Evolutionary conservation across 1,140 invertebrate species (phyloP).

Genomic region (Cherax quadricarinatus): DNA sequence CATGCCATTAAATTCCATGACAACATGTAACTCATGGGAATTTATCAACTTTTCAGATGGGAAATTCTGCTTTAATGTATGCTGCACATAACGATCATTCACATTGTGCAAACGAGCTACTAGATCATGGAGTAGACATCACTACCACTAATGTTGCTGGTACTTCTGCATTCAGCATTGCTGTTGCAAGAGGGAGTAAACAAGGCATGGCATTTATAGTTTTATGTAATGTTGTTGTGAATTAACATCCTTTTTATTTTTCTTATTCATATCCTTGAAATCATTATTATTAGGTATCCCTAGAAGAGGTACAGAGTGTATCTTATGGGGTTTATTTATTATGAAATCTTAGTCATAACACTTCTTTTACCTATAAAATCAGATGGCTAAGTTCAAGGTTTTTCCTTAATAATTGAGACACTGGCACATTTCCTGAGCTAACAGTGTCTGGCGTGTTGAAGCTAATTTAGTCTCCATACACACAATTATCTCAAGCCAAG

Average conservation of each 20-base stretch:
- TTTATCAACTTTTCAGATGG: conserved; percentile 80
- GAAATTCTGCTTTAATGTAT: conserved; percentile 92
- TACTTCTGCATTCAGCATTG: conserved; percentile 88
- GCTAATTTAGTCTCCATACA: too few relatives aligned
- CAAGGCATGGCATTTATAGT: conserved; percentile 76
- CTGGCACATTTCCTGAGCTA: too few relatives aligned
- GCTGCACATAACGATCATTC: conserved; percentile 91
- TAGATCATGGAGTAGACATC: conserved; percentile 87
- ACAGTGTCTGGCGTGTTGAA: too few relatives aligned
- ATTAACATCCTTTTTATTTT: background rate
- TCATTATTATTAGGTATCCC: background rate
- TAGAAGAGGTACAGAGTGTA: background rate
- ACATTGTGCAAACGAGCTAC: conserved; percentile 88
- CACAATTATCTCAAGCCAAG: too few relatives aligned
- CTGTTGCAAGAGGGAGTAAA: conserved; percentile 82
- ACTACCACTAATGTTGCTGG: conserved; percentile 87
- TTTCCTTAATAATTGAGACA: too few relatives aligned
- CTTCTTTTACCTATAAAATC: too few relatives aligned
- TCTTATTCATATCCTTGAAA: background rate
- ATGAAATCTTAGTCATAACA: too few relatives aligned
- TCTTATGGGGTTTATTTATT: too few relatives aligned
- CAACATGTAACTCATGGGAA: background rate
- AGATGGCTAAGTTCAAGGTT: too few relatives aligned
- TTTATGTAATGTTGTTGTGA: background rate
- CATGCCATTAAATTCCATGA: background rate